Evolutionary conservation across 2,797 vertebrate genomes (phyloP).

Genomic region (Spinus pinus): DNA sequence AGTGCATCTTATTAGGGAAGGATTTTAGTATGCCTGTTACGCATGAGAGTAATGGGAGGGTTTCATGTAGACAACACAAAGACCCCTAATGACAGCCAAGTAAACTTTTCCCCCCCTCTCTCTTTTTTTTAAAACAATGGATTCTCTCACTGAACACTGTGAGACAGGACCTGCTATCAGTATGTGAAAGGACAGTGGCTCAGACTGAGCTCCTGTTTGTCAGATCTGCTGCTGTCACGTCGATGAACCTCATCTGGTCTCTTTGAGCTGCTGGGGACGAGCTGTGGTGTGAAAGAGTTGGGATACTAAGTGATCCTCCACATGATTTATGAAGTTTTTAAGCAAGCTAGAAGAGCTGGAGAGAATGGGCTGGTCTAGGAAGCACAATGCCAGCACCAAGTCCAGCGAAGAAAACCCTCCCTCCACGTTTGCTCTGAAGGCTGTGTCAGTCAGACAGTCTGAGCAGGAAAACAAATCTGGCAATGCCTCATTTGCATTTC

Average conservation of each 20-base stretch:
- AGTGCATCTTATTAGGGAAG: background rate
- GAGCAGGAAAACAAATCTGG: background rate
- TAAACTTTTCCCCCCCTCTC: accelerated
- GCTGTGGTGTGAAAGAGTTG: background rate
- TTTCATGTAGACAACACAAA: background rate
- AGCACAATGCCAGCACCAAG: background rate
- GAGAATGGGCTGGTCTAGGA: background rate
- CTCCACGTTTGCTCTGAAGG: background rate
- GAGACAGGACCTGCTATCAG: background rate
- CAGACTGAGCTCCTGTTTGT: background rate
- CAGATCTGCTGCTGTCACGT: background rate
- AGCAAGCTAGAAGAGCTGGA: background rate
- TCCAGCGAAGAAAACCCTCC: background rate
- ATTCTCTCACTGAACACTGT: background rate
- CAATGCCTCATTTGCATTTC: conserved; percentile 58
- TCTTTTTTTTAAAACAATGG: background rate
- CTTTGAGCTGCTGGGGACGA: background rate
- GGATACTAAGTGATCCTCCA: background rate
- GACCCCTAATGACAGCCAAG: background rate
- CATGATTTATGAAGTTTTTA: conserved; percentile 48
- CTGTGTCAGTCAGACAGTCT: background rate
- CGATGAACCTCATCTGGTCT: background rate
- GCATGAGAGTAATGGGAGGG: background rate
- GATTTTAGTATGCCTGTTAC: background rate
- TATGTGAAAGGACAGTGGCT: background rate